phyloP scores from a whole-genome alignment of 2,113 vertebrate genomes.

The Silurus meridionalis region DNA sequence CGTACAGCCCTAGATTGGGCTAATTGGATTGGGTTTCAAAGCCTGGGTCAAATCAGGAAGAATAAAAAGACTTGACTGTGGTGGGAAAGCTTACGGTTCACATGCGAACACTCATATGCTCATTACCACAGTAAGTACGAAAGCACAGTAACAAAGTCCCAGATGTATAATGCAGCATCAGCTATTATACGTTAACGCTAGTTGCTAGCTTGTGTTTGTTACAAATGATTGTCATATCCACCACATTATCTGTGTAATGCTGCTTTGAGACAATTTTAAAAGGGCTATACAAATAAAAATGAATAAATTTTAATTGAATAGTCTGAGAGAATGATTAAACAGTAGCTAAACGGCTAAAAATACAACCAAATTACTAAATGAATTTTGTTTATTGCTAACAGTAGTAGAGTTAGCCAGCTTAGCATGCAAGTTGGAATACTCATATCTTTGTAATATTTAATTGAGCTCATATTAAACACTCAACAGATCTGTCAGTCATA shows the following conservation, averaged over 20 bases:
- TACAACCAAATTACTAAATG: not conserved
- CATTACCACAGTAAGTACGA: not conserved
- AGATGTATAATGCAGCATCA: not conserved
- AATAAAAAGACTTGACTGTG: constrained; percentile 31
- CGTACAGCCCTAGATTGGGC: constrained; percentile 18
- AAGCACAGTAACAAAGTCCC: not conserved
- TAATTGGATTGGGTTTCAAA: constrained; percentile 45
- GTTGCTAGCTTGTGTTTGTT: not conserved
- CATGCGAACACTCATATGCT: not conserved
- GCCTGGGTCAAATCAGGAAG: constrained; percentile 39
- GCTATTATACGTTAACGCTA: too few relatives aligned
- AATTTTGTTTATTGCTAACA: not conserved
- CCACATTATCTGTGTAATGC: too few relatives aligned
- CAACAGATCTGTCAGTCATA: not conserved
- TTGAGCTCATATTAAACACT: not conserved
- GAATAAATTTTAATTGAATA: too few relatives aligned
- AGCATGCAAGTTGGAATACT: not conserved
- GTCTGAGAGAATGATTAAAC: not conserved
- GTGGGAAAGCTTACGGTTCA: not conserved
- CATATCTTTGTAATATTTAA: not conserved
- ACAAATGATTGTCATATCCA: not conserved
- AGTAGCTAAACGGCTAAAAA: not conserved
- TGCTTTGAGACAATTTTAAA: too few relatives aligned
- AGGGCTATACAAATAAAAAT: too few relatives aligned
- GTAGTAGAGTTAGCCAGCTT: not conserved